Conservation (phyloP, 2,113 vertebrate genomes). For the Prinia subflava region DNA sequence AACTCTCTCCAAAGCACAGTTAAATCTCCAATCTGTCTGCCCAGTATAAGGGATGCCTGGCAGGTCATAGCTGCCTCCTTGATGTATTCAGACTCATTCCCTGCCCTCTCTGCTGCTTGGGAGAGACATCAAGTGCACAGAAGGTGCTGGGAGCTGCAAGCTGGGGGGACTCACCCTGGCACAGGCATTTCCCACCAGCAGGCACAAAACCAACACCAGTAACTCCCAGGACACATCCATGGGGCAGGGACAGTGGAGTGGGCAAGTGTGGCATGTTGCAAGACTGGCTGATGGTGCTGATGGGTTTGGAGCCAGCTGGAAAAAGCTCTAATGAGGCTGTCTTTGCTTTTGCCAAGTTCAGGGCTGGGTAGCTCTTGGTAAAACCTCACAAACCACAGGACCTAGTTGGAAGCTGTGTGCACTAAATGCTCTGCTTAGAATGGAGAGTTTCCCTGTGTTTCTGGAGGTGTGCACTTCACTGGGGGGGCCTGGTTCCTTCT, state of each 20-base stretch:
- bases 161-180: accelerated
- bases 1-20: background rate
- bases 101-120: background rate
- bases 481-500: background rate
- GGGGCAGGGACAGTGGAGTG: background rate
- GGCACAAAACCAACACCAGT: background rate
- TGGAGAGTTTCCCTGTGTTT: background rate
- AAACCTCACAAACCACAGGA: background rate
- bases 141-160: background rate
- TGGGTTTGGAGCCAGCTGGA: background rate
- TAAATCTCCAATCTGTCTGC: background rate
- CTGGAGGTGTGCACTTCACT: background rate
- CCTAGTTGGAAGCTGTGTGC: background rate
- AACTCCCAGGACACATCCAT: background rate
- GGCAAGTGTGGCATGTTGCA: background rate
- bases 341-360: background rate
- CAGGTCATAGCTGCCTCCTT: background rate
- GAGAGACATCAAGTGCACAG: background rate
- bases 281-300: background rate
- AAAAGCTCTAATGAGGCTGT: background rate
- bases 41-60: background rate
- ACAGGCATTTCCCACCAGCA: background rate
- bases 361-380: background rate
- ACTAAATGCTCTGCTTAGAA: accelerated
- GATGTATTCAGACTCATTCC: background rate